These are phyloP conservation scores for Odontocolon sp. DNA, from an alignment of 2,888 invertebrate genomes.

Conservation along the genomic window DNA sequence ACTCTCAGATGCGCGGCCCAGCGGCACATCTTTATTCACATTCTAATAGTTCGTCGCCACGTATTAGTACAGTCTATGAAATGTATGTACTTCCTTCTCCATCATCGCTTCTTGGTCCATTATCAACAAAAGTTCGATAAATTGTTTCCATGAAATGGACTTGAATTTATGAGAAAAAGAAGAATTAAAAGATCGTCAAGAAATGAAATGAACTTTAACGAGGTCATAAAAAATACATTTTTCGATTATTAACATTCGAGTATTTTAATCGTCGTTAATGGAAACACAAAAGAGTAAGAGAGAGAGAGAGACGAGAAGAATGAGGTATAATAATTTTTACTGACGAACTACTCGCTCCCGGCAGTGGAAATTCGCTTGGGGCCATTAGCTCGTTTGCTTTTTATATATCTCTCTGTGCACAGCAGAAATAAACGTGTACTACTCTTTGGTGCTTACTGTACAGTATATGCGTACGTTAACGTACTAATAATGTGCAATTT, in stretches of 20 bases:
- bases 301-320: conserved; percentile 25
- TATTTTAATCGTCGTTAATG: conserved; percentile 21
- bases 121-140: background rate
- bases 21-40: conserved; percentile 73
- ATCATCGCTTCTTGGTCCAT: background rate
- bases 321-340: conserved; percentile 5
- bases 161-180: background rate
- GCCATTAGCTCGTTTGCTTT: conserved; percentile 24
- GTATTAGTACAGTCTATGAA: background rate
- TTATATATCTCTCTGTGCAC: conserved; percentile 26
- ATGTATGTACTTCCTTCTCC: background rate
- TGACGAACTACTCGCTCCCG: background rate
- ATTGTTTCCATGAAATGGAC: background rate
- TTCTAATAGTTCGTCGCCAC: conserved; percentile 32
- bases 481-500: conserved; percentile 60
- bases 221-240: background rate
- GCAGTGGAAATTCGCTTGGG: conserved; percentile 10
- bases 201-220: conserved; percentile 26
- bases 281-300: conserved; percentile 20
- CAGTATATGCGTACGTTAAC: conserved; percentile 42
- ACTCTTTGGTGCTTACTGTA: too few relatives aligned
- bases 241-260: conserved; percentile 13
- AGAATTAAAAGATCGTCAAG: background rate
- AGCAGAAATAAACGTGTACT: conserved; percentile 30
- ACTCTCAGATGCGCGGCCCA: conserved; percentile 62